Percentiles rank a stretch among this genome's conserved stretches.
phyloP scores from a whole-genome alignment of 2,113 vertebrate genomes.

The Tenebrosternarchus preto region DNA sequence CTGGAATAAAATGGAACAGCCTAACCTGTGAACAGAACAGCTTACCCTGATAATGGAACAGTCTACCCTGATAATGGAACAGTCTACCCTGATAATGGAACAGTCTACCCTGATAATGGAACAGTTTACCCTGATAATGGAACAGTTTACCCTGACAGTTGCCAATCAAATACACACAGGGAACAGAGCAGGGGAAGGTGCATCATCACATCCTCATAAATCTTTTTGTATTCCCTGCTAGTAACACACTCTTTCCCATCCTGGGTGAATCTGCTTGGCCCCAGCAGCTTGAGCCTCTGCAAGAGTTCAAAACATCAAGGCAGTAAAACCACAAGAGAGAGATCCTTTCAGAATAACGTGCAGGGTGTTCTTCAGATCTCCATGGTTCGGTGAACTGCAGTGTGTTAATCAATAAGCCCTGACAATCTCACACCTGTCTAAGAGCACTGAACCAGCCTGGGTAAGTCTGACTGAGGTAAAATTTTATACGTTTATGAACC shows the following conservation, averaged over 20 bases:
- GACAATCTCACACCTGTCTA: background rate
- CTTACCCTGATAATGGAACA: no score
- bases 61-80: no score
- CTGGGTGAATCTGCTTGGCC: background rate
- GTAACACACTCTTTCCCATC: background rate
- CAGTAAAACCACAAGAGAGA: conserved; percentile 14
- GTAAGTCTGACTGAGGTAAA: background rate
- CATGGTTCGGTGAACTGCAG: conserved; percentile 58
- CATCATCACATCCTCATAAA: conserved; percentile 2
- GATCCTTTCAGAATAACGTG: conserved; percentile 35
- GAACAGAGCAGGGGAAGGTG: background rate
- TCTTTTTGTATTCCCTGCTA: background rate
- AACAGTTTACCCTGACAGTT: no score
- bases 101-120: no score
- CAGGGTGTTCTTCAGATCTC: conserved; percentile 48
- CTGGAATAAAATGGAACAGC: no score
- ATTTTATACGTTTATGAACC: no score
- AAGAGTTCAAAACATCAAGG: conserved; percentile 11
- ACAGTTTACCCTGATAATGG: no score
- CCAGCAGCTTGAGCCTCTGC: background rate
- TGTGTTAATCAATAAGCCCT: conserved; percentile 59
- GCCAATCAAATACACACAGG: background rate
- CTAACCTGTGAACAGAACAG: no score
- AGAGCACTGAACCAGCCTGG: conserved; percentile 12
- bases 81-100: no score